Conservation (phyloP, 2,113 vertebrate species). For the Chrysochloris asiatica region DNA sequence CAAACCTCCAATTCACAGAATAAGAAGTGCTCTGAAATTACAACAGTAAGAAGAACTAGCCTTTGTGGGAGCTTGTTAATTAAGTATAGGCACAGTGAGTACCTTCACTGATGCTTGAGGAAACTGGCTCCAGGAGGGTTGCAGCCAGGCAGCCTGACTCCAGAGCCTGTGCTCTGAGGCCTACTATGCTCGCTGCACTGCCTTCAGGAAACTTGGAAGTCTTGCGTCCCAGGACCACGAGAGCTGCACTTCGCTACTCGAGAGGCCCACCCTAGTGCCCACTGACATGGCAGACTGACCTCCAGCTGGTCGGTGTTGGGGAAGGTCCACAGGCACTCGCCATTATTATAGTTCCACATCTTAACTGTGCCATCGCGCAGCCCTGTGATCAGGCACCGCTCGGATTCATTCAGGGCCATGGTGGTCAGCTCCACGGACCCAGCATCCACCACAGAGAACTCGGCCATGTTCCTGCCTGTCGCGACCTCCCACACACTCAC, state of each 20-base stretch:
- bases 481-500: slow-evolving; percentile 79
- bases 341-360: slow-evolving; percentile 81
- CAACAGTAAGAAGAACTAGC: background rate
- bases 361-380: slow-evolving; percentile 69
- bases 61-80: rapidly evolving
- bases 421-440: slow-evolving; percentile 74
- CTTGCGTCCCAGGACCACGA: background rate
- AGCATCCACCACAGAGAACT: slow-evolving; percentile 60
- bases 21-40: background rate
- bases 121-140: background rate
- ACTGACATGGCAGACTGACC: slow-evolving; percentile 56
- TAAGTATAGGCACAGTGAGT: background rate
- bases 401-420: slow-evolving; percentile 77
- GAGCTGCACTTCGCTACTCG: no score
- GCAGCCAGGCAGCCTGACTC: background rate
- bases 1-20: no score
- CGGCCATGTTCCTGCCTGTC: slow-evolving; percentile 71
- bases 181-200: background rate
- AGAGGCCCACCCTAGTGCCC: background rate
- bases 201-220: background rate
- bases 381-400: slow-evolving; percentile 79
- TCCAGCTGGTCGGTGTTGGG: slow-evolving; percentile 69
- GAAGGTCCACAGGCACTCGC: slow-evolving; percentile 75
- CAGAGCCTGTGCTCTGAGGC: background rate
- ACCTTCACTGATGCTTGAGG: background rate